Evolutionary conservation across 2,113 vertebrate genomes (phyloP), one percentile per base, ranked within the genome.

Genomic region (Tauraco erythrolophus): DNA sequence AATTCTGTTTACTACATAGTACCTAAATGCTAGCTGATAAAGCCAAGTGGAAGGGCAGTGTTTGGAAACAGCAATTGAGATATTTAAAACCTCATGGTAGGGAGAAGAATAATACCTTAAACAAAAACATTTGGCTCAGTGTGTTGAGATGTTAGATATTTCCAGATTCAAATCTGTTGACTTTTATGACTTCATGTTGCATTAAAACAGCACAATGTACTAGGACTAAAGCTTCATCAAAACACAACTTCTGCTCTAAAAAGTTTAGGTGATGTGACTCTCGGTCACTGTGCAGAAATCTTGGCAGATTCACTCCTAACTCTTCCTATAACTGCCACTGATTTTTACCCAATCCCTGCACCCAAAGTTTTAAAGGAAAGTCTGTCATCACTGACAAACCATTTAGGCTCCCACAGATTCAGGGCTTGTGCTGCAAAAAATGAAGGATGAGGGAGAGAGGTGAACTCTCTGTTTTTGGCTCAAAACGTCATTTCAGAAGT

Each of bases 1-100:
- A 68, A 69, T 76, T 91, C 85, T 94, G 33, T 91, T 94, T 95
- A 61, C 66, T 58, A 58, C 60, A 86, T 92, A 93, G 43, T 39
- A 80, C 60, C 70, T 85, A 91, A 86, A 77, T 71, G 33, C 19
- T 68, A 90, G 60, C 82, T 71, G 80, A 94, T 77, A 93, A 80
- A 94, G 39, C 69, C 76, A 88, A 88, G 37, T 70, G 62, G n/a
- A 90, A 92, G n/a, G 57, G 19, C 25, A 66, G 35, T 51, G 58
- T 68, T 77, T 81, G 71, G 71, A 88, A 92, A 65, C 22, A 75
- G 35, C 19, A 84, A 57, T 0, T 53, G 22, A 12, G 69, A 69
- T 53, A 76, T 84, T 95, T 79, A 79, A 91, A 86, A 68, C 9
- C 6, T 74, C 30, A 25, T 66, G 60, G 24, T 68, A 68, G 28